phyloP scores from a whole-genome alignment of 2,888 invertebrate genomes.

The Timema podura region DNA sequence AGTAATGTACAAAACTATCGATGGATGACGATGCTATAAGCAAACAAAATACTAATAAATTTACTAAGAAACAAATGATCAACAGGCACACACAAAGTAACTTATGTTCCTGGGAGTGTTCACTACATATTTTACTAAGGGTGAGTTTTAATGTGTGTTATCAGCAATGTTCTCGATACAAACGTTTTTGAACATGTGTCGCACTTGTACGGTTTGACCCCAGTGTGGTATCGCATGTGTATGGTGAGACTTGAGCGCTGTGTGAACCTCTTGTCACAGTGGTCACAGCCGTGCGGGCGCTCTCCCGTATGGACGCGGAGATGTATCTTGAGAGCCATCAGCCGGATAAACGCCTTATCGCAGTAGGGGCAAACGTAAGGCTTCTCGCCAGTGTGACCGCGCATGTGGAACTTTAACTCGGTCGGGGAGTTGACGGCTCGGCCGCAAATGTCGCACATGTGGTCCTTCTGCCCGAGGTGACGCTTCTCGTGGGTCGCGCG shows the following conservation, averaged over 20 bases:
- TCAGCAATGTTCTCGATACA: constrained; percentile 58
- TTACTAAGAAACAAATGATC: no score
- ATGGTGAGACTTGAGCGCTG: constrained; percentile 58
- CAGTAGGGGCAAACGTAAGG: constrained; percentile 34
- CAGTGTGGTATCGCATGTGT: constrained; percentile 58
- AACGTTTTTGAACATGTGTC: constrained; percentile 57
- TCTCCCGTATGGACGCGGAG: constrained; percentile 38
- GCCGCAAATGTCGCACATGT: constrained; percentile 18
- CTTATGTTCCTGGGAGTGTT: background rate
- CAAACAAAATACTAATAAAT: no score
- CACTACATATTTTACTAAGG: background rate
- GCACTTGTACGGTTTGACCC: constrained; percentile 57
- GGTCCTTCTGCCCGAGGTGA: constrained; percentile 16
- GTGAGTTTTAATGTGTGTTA: constrained; percentile 51
- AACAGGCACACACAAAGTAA: no score
- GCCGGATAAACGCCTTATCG: constrained; percentile 38
- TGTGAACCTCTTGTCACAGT: constrained; percentile 40
- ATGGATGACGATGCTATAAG: no score
- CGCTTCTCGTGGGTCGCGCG: constrained; percentile 8
- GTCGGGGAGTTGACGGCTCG: constrained; percentile 3
- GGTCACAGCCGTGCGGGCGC: constrained; percentile 38
- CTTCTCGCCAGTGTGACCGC: constrained; percentile 20
- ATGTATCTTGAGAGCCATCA: constrained; percentile 38
- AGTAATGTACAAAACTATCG: no score
- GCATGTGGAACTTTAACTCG: constrained; percentile 11